A percentile compares a stretch with the other conserved stretches of the same genome.
Conservation (phyloP, 2,113 vertebrate genomes). For the Choloepus hoffmanni region DNA sequence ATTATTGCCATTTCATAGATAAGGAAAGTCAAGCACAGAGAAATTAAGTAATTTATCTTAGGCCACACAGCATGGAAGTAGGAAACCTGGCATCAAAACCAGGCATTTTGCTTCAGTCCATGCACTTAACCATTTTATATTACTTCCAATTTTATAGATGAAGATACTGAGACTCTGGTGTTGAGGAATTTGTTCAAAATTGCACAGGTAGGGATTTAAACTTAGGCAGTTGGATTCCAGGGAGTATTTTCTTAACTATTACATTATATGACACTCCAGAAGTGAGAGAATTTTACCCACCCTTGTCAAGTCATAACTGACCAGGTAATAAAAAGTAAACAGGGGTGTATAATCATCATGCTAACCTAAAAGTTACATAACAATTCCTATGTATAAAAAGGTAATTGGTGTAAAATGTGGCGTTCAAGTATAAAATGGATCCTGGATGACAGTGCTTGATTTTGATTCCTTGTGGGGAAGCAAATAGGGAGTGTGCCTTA, state of each 20-base stretch:
- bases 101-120: constrained; percentile 23
- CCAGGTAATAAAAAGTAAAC: not conserved
- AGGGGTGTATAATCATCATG: not conserved
- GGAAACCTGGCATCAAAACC: not conserved
- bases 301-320: not conserved
- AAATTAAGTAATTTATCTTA: constrained; percentile 16
- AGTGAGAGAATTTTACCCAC: not conserved
- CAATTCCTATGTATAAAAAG: not conserved
- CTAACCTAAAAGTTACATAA: not conserved
- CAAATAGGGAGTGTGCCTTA: not conserved
- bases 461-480: not conserved
- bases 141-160: constrained; percentile 31
- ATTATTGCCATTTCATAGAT: constrained; percentile 27
- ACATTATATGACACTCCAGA: not conserved
- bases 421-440: not conserved
- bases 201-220: not conserved
- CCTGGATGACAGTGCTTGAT: not conserved
- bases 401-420: not conserved
- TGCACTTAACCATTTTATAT: constrained; percentile 17
- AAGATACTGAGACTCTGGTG: not conserved
- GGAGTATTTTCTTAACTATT: constrained; percentile 5
- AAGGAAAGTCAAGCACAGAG: constrained; percentile 4
- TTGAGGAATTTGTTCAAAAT: not conserved
- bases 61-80: not conserved
- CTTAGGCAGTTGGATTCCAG: not conserved